phyloP scores from a whole-genome alignment of 2,888 invertebrate species.

The Horisme vitalbata region DNA sequence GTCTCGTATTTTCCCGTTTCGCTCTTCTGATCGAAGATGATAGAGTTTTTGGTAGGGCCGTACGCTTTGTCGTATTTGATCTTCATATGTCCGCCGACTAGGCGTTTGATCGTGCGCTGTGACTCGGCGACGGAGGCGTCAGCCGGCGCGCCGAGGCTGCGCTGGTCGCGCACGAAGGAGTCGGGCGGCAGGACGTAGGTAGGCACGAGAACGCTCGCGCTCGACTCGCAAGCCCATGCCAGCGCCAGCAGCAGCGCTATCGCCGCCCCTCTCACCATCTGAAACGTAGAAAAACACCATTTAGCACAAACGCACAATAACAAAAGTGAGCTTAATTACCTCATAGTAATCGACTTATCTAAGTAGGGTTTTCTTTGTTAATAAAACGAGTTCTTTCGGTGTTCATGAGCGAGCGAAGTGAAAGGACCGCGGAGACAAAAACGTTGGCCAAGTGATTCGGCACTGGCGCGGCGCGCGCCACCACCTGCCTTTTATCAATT shows the following conservation, averaged over 20 bases:
- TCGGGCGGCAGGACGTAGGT: conserved; percentile 81
- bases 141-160: conserved; percentile 63
- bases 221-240: conserved; percentile 66
- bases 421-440: conserved; percentile 77
- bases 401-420: conserved; percentile 74
- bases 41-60: conserved; percentile 68
- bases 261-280: conserved; percentile 83
- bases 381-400: conserved; percentile 53
- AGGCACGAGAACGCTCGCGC: conserved; percentile 76
- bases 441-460: conserved; percentile 59
- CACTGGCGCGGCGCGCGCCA: conserved; percentile 73
- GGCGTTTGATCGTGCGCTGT: conserved; percentile 84
- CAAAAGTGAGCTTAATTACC: conserved; percentile 38
- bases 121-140: conserved; percentile 63
- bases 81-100: conserved; percentile 87
- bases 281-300: conserved; percentile 68
- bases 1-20: conserved; percentile 68
- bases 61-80: conserved; percentile 72
- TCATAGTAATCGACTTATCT: conserved; percentile 70
- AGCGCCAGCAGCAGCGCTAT: conserved; percentile 74
- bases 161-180: conserved; percentile 79
- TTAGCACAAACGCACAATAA: conserved; percentile 53
- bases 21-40: conserved; percentile 61
- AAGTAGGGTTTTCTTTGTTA: conserved; percentile 65
- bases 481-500: conserved; percentile 78